Evolutionary conservation across 37 sponge, comb jelly and placozoan species (phyloP), one percentile per base, ranked within the genome.

Genomic region (Aplysina aerophoba): DNA sequence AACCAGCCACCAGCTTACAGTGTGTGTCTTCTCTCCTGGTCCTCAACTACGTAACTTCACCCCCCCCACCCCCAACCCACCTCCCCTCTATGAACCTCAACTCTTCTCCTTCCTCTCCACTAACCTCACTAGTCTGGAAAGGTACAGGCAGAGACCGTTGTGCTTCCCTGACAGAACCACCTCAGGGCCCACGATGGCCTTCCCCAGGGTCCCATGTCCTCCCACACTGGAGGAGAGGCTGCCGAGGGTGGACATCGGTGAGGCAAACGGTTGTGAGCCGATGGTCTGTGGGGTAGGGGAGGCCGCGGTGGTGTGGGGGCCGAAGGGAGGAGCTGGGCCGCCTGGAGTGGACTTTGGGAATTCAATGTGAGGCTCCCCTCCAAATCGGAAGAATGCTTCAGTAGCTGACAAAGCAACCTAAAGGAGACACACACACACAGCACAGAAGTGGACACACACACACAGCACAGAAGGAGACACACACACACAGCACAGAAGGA

Each of bases 331-430:
- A 44, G 81, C 53, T 27, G 67, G 54, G 6, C 80, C 77, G 0
- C 79, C 73, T 16, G 74, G 75, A 4, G 81, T 33, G 16, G 87
- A 59, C 4, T 88, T 83, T 1, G 94, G 92, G 59, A 88, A 89
- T 0, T 86, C 50, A 39, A 98, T 81, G 34, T 83, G 84, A 22
- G 99, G 97, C 59, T 98, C 97, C 20, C 97, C 99, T n/a, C 99
- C 97, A 89, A 89, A 94, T 65, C 86, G 88, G 84, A 98, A 92
- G 88, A 92, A 96, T 0, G 95, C 92, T 50, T 92, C 88, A 66
- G 94, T 87, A 54, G 96, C 98, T 72, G 83, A 84, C 15, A 34
- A 31, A 21, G 94, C 85, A 19, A 93, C 60, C 90, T 90, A 67
- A 41, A 34, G 72, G 58, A 38, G 55, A 37, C n/a, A n/a, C 3